Base-by-base conservation (phyloP, 2,113 vertebrate genomes). In the Rattus rattus region DNA sequence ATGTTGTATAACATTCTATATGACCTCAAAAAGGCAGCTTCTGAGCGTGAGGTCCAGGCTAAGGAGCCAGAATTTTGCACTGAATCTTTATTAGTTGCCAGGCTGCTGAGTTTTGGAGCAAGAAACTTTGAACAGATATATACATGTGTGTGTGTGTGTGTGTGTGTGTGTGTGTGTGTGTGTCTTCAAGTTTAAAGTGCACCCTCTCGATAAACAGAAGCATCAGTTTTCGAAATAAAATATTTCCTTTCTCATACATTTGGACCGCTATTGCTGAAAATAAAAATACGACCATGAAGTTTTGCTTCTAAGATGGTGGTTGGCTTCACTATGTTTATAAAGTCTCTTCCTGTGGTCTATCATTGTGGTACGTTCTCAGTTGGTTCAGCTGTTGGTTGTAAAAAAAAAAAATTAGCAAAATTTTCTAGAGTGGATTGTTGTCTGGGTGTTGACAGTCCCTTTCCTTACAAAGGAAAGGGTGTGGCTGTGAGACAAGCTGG, bases 81-180 rank as follows among this genome's bases (percentile, higher is more conserved):
- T 88, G 43, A 96, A 75, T 7, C 20, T 96, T 96, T 92, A 79
- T 65, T 73, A 90, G 86, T 56, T 80, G 84, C 26, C 4, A 65
- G 30, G 17, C 2, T 75, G 26, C 0, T n/a, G 19, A 70, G 30
- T 49, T 43, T 3, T 5, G 28, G 36, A 94, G 61, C 16, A 77
- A 76, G 39, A 39, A 86, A 43, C 22, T 84, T 76, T 36, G 59
- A 30, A 76, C 3, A 80, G 43, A 56, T 13, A 43, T 43, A 43
- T 43, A 43, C 43, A 75, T 67, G 39, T 14, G 49, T 14, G 28
- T 59, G 16, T 52, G 47, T 12, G 67, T 67, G 47, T 14, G 49
- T 14, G 33, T 59, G 16, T 56, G 10, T 56, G 13, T 61, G 54
- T 12, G 73, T 69, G 54, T 11, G 56, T 12, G 20, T 56, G 49